phyloP scores from a whole-genome alignment of 1,140 invertebrate species.

The Mactra quadrangularis region DNA sequence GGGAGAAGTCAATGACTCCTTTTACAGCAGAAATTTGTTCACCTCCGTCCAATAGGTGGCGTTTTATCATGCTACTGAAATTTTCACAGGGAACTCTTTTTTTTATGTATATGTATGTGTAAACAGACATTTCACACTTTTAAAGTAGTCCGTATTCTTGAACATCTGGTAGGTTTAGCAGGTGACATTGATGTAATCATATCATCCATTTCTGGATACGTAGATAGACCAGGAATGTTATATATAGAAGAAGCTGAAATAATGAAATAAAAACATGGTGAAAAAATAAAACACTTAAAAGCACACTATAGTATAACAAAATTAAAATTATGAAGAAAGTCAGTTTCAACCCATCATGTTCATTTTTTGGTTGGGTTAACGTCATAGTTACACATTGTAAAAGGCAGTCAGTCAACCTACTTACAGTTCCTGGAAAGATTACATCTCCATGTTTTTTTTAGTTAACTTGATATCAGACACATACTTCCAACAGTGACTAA shows the following conservation, averaged over 20 bases:
- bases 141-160: conserved; percentile 78
- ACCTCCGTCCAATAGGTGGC: not conserved
- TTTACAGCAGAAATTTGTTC: not conserved
- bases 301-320: too few species aligned
- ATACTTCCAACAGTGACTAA: too few species aligned
- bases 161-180: conserved; percentile 70
- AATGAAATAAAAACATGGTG: conserved; percentile 16
- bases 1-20: not conserved
- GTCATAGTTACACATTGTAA: too few species aligned
- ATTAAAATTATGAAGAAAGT: too few species aligned
- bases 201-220: conserved; percentile 88
- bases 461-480: too few species aligned
- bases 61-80: too few species aligned
- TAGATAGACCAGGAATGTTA: conserved; percentile 93
- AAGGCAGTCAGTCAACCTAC: too few species aligned
- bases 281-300: conserved; percentile 5
- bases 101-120: not conserved
- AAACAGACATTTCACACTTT: conserved; percentile 72
- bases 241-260: conserved; percentile 95
- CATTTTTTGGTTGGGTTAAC: too few species aligned
- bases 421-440: too few species aligned
- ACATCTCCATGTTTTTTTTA: too few species aligned
- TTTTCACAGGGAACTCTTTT: not conserved
- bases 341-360: too few species aligned
- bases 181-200: conserved; percentile 69